Percentiles rank a stretch among this genome's conserved stretches.
Evolutionary conservation across 2,888 invertebrate genomes (phyloP).

Genomic region (Tipula unca): DNA sequence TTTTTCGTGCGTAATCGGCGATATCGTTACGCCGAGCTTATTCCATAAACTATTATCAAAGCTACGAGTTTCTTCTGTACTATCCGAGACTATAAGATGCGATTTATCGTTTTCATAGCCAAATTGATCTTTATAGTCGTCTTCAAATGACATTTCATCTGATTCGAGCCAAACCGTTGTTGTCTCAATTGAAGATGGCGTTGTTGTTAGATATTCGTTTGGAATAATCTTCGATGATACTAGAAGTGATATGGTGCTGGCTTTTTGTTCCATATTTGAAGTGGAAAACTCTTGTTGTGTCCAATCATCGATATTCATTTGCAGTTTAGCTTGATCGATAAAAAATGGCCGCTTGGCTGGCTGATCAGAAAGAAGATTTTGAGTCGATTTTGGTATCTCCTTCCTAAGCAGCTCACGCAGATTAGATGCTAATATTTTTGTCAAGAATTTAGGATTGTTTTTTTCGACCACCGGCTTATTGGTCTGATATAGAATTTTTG

Average conservation of each 20-base stretch:
- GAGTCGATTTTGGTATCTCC: slow-evolving; percentile 32
- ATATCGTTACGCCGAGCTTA: slow-evolving; percentile 58
- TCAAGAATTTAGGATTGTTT: slow-evolving; percentile 36
- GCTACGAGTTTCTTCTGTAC: slow-evolving; percentile 24
- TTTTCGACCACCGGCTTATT: slow-evolving; percentile 33
- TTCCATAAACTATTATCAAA: slow-evolving; percentile 49
- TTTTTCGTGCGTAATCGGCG: slow-evolving; percentile 69
- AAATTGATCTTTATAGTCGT: not conserved
- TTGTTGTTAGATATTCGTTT: slow-evolving; percentile 62
- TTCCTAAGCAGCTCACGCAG: slow-evolving; percentile 45
- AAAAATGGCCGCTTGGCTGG: slow-evolving; percentile 28
- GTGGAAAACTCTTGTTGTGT: slow-evolving; percentile 64
- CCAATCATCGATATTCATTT: slow-evolving; percentile 80
- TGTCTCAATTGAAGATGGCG: slow-evolving; percentile 43
- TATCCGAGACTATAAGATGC: not conserved
- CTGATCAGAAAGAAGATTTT: slow-evolving; percentile 28
- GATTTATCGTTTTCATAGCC: not conserved
- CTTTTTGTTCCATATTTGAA: slow-evolving; percentile 42
- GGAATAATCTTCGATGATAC: slow-evolving; percentile 68
- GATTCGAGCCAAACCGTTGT: not conserved
- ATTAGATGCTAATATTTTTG: slow-evolving; percentile 43
- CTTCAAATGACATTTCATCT: not conserved
- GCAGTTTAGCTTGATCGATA: slow-evolving; percentile 64
- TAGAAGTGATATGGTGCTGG: slow-evolving; percentile 49
- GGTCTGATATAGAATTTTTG: slow-evolving; percentile 42